Conservation (phyloP, 2,113 vertebrate genomes). For the Lampris incognitus region DNA sequence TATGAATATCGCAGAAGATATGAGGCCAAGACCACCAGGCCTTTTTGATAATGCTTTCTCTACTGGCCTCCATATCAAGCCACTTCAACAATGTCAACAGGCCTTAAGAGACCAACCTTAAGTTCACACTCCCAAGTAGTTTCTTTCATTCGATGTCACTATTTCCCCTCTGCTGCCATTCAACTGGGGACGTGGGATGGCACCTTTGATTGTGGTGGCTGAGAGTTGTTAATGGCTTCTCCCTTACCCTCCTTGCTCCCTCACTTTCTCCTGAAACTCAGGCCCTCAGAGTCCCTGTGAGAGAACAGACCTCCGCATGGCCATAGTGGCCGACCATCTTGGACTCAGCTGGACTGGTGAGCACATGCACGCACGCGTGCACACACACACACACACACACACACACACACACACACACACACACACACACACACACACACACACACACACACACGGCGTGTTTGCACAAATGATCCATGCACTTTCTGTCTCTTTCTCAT, state of each 20-base stretch:
- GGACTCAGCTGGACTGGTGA: constrained; percentile 99
- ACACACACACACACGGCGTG: background rate
- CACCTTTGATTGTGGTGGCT: background rate
- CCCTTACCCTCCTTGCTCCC: constrained; percentile 25
- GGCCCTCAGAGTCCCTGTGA: constrained; percentile 99
- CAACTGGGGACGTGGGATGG: background rate
- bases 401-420: background rate
- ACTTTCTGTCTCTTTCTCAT: no score
- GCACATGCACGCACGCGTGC: constrained; percentile 33
- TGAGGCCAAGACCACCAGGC: background rate
- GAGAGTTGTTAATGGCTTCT: constrained; percentile 32
- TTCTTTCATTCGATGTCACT: constrained; percentile 16
- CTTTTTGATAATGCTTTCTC: background rate
- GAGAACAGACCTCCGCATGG: constrained; percentile 98
- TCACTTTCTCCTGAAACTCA: constrained; percentile 84
- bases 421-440: background rate
- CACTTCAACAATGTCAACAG: background rate
- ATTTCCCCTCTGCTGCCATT: constrained; percentile 9
- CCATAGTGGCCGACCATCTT: constrained; percentile 98
- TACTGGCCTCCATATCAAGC: background rate
- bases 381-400: background rate
- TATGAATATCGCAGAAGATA: constrained; percentile 4
- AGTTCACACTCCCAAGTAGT: constrained; percentile 61
- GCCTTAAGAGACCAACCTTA: constrained; percentile 40
- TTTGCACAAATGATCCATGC: background rate